Evolutionary conservation across 2,888 invertebrate genomes (phyloP).

Genomic region (Eupithecia insigniata): DNA sequence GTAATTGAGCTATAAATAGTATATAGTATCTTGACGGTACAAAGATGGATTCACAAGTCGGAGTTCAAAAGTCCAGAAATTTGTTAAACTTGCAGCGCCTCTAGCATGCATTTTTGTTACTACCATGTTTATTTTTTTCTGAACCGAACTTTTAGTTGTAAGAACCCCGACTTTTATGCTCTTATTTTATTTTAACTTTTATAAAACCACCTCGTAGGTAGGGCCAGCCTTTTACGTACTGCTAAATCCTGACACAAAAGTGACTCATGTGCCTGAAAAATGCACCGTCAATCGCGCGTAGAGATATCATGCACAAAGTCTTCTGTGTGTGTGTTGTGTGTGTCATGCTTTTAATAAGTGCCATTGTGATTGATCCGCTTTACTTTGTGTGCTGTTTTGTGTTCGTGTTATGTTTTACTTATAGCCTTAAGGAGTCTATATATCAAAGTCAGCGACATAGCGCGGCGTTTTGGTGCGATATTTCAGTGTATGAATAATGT

Average conservation of each 20-base stretch:
- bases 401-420: not conserved
- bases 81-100: not conserved
- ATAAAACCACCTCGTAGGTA: not conserved
- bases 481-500: not conserved
- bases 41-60: not conserved
- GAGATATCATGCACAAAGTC: slow-evolving; percentile 4
- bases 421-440: not conserved
- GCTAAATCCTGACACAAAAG: not conserved
- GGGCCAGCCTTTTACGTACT: not conserved
- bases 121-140: not conserved
- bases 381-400: not conserved
- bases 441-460: not conserved
- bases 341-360: slow-evolving; percentile 1
- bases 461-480: not conserved
- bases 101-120: not conserved
- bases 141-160: not conserved
- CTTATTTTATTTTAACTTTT: not conserved
- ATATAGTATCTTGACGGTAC: not conserved
- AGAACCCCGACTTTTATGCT: not conserved
- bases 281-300: not conserved
- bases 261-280: not conserved
- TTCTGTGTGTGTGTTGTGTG: not conserved
- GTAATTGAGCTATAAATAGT: too few species aligned
- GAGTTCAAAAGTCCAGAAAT: not conserved
- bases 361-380: not conserved